Conservation (phyloP, 2,113 vertebrate species). For the Paramormyrops kingsleyae region DNA sequence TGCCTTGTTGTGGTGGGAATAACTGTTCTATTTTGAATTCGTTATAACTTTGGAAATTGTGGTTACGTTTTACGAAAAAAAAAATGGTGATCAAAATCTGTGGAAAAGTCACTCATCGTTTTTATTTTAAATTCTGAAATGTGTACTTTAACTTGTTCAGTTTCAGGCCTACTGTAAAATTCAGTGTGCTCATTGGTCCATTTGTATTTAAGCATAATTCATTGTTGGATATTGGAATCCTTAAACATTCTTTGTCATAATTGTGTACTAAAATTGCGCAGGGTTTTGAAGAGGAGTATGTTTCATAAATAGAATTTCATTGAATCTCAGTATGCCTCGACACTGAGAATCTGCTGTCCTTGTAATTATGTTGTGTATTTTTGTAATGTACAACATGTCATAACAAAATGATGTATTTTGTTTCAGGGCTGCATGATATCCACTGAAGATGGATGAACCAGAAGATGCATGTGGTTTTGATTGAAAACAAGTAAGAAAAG, state of each 20-base stretch:
- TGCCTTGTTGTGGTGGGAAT: neutral
- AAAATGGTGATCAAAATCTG: neutral
- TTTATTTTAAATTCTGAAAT: neutral
- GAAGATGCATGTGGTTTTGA: neutral
- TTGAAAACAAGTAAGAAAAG: conserved; percentile 6
- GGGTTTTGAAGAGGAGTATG: neutral
- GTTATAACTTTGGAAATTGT: neutral
- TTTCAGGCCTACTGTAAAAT: neutral
- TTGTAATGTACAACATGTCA: neutral
- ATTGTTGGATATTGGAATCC: neutral
- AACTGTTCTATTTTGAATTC: neutral
- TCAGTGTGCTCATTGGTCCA: neutral
- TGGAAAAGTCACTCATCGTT: neutral
- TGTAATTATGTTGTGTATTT: neutral
- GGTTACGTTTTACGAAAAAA: neutral
- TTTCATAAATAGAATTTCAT: neutral
- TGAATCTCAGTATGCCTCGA: neutral
- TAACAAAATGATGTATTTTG: neutral
- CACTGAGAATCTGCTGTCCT: neutral
- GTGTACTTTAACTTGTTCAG: neutral
- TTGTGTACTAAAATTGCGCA: neutral
- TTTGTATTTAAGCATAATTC: neutral
- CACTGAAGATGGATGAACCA: neutral
- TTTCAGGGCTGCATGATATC: neutral
- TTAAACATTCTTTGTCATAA: neutral